Percentiles rank a stretch among this genome's conserved stretches.
These are phyloP conservation scores for Artibeus lituratus DNA, from an alignment of 2,797 vertebrate genomes.

Conservation along the genomic window DNA sequence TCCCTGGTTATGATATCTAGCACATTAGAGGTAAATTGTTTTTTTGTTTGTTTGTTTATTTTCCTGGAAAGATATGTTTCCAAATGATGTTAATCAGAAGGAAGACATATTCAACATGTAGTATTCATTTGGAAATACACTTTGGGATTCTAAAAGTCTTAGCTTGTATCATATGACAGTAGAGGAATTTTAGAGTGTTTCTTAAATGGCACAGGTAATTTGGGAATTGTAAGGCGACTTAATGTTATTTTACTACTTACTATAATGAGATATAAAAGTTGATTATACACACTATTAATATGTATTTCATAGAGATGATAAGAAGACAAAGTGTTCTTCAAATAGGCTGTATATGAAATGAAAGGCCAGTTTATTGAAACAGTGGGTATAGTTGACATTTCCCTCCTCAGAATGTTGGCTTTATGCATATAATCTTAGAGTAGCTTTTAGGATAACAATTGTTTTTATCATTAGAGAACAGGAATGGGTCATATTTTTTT, in stretches of 20 bases:
- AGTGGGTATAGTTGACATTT: background rate
- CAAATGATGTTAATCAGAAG: background rate
- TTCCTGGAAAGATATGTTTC: background rate
- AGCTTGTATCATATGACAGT: background rate
- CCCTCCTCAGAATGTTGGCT: background rate
- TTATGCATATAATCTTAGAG: background rate
- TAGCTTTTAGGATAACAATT: background rate
- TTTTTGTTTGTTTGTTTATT: background rate
- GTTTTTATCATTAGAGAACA: background rate
- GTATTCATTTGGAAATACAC: background rate
- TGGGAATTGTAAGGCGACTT: background rate
- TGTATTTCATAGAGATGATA: background rate
- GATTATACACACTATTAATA: background rate
- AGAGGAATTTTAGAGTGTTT: background rate
- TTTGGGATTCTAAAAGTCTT: background rate
- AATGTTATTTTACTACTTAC: conserved; percentile 11
- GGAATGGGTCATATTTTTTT: background rate
- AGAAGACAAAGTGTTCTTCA: background rate
- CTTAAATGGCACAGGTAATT: background rate
- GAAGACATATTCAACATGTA: background rate
- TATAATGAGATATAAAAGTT: background rate
- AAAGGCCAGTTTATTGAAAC: background rate
- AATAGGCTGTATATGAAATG: background rate
- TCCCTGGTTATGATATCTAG: background rate
- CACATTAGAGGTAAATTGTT: background rate